Conservation (phyloP, 2,797 vertebrate species). For the Gobionotothen gibberifrons region DNA sequence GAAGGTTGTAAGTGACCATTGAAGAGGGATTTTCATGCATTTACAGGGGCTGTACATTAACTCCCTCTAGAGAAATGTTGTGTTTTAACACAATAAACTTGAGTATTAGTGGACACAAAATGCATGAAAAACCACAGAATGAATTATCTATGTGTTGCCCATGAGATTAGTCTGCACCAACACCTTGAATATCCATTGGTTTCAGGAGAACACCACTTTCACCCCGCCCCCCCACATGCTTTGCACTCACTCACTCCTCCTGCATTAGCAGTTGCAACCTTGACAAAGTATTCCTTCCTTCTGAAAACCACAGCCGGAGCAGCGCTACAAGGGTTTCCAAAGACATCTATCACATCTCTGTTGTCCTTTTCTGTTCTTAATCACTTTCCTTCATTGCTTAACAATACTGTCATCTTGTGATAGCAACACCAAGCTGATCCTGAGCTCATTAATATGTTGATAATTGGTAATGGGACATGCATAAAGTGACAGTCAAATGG, state of each 20-base stretch:
- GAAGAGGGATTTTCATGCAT: too few species aligned
- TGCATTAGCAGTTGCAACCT: background rate
- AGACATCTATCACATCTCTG: constrained; percentile 28
- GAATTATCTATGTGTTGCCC: background rate
- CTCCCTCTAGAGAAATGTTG: too few species aligned
- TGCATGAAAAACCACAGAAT: background rate
- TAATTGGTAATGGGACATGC: constrained; percentile 70
- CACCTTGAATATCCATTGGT: background rate
- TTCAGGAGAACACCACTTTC: background rate
- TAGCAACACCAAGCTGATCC: constrained; percentile 71
- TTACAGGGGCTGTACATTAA: too few species aligned
- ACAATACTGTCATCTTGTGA: constrained; percentile 75
- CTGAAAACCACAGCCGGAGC: background rate
- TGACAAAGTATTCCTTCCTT: background rate
- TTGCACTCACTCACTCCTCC: background rate
- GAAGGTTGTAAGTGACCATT: too few species aligned
- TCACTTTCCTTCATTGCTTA: constrained; percentile 66
- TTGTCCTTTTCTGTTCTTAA: constrained; percentile 58
- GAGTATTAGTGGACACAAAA: background rate
- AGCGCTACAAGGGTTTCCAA: background rate
- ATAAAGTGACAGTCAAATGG: too few species aligned
- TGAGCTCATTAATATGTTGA: constrained; percentile 76
- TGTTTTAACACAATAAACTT: background rate
- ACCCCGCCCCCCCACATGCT: too few species aligned
- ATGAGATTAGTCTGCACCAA: background rate